Percentiles rank a stretch among this genome's conserved stretches.
These are phyloP conservation scores for Todus mexicanus DNA, from an alignment of 2,797 vertebrate genomes.

Conservation along the genomic window DNA sequence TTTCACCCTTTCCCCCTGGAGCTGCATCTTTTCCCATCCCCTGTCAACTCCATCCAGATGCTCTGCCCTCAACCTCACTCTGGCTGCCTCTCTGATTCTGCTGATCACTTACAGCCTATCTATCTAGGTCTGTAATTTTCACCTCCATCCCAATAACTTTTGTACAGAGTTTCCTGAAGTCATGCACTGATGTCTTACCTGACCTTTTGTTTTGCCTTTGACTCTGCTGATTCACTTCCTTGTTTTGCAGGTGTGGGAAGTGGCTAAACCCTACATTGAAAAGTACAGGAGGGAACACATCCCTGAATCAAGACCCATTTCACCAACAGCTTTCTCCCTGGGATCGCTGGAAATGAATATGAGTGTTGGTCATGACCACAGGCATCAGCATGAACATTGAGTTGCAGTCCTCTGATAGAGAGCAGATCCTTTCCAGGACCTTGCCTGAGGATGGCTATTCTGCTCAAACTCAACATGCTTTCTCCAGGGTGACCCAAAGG, in stretches of 20 bases:
- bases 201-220: neutral
- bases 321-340: conserved; percentile 94
- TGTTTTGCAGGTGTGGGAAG: conserved; percentile 87
- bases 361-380: neutral
- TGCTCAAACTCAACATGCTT: neutral
- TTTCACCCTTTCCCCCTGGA: neutral
- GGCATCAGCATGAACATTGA: conserved; percentile 44
- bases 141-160: neutral
- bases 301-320: conserved; percentile 89
- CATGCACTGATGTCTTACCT: neutral
- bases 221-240: neutral
- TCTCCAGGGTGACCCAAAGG: neutral
- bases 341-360: conserved; percentile 56
- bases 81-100: neutral
- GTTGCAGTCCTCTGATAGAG: neutral
- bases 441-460: neutral
- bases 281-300: conserved; percentile 91
- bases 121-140: neutral
- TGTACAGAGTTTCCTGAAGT: neutral
- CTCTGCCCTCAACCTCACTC: neutral
- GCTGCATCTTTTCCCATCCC: neutral
- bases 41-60: neutral
- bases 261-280: conserved; percentile 93
- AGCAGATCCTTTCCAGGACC: neutral
- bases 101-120: neutral